Percentiles rank a stretch among this genome's conserved stretches.
phyloP scores from a whole-genome alignment of 2,797 vertebrate species.

The Garrulus glandarius region DNA sequence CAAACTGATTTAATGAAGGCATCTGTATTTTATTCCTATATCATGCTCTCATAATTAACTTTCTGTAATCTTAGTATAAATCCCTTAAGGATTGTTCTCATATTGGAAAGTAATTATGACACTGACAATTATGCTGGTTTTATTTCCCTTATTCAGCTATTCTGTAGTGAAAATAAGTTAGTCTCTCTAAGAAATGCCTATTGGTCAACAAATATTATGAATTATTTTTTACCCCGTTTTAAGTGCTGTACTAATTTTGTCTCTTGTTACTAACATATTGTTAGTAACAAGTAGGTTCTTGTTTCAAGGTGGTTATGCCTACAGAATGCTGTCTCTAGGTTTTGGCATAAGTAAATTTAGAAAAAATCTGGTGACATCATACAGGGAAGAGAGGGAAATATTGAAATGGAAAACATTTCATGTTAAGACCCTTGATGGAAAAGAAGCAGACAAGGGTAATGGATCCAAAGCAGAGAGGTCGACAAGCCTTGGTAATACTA shows the following conservation, averaged over 20 bases:
- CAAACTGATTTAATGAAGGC: background rate
- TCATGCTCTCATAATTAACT: background rate
- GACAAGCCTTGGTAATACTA: background rate
- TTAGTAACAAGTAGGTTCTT: background rate
- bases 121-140: background rate
- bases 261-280: background rate
- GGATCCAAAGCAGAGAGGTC: background rate
- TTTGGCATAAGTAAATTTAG: background rate
- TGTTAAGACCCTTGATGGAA: background rate
- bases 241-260: background rate
- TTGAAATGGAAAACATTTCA: background rate
- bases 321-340: background rate
- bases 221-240: background rate
- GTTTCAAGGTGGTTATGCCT: background rate
- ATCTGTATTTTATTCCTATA: background rate
- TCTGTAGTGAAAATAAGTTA: background rate
- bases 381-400: background rate
- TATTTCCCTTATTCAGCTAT: background rate
- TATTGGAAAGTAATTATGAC: background rate
- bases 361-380: background rate
- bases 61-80: background rate
- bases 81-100: background rate
- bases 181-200: background rate
- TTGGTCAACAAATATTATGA: background rate
- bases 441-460: background rate